Evolutionary conservation across 2,888 invertebrate genomes (phyloP), one percentile per base, ranked within the genome.

Genomic region (Tethea ocularis): DNA sequence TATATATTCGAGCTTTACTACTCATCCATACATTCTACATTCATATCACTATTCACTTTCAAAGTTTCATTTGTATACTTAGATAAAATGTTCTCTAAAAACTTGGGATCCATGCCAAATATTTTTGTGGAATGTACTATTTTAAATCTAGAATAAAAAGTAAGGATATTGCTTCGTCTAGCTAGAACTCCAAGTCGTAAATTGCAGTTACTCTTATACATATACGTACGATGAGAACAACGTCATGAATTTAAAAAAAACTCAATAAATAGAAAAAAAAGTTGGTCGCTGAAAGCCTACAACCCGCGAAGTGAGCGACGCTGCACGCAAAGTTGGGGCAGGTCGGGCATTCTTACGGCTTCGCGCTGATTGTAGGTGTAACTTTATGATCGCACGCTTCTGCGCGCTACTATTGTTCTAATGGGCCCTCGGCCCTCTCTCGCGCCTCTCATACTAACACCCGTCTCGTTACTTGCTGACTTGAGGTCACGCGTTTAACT

Each of bases 351-450:
- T 84, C 76, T 75, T 84, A 82, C 78, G 82, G 81, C 80, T 83
- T 82, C 78, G 69, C 75, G 75, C 72, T 80, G 83, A 86, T 87
- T 85, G 84, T 82, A 84, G 82, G 86, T 85, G 87, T 81, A 84
- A 88, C 71, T 89, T 89, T 89, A 89, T 87, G 88, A 89, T 87
- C 85, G 86, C 85, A 86, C 84, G 89, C 87, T 89, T 84, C 84
- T 87, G 86, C 82, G 76, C 80, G 83, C 87, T 86, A 86, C 89
- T 85, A 90, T 91, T 91, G 89, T 91, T 89, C 84, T 88, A 86
- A 88, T 88, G 77, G 33, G 78, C 83, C 78, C 77, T 80, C 77
- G 75, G 80, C 74, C 71, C 78, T 77, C 67, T 65, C 75, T 79
- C 77, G 75, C 80, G 72, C 74, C 77, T 79, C 77, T 71, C 78